Evolutionary conservation across 2,888 invertebrate species (phyloP).

Genomic region (Ectobius pallidus): DNA sequence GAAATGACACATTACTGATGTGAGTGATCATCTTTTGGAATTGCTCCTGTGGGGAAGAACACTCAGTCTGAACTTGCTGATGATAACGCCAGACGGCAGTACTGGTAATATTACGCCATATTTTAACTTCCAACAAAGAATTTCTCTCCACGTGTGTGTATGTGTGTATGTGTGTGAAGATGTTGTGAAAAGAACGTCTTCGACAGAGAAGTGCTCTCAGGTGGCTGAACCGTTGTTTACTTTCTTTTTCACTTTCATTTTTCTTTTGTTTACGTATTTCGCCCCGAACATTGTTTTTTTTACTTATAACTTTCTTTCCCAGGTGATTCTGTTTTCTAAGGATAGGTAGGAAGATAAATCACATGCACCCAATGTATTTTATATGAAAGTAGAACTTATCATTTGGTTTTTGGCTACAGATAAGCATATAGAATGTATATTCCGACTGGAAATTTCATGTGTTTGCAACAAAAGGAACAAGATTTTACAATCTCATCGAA

Average conservation of each 20-base stretch:
- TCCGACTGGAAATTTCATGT: too few species aligned
- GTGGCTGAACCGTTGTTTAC: neutral
- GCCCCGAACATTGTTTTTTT: neutral
- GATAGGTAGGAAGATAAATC: neutral
- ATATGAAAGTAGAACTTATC: too few species aligned
- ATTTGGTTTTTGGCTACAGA: too few species aligned
- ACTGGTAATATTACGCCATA: neutral
- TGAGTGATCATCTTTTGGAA: slow-evolving; percentile 14
- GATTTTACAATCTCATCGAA: too few species aligned
- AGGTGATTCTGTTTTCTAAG: neutral
- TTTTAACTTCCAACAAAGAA: slow-evolving; percentile 12
- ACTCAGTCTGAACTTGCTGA: neutral
- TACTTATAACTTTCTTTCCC: neutral
- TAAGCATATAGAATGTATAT: too few species aligned
- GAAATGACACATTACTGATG: slow-evolving; percentile 24
- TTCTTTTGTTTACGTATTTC: neutral
- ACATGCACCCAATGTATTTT: neutral
- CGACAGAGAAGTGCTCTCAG: slow-evolving; percentile 8
- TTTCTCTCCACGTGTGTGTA: neutral
- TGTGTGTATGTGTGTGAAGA: neutral
- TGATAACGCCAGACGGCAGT: neutral
- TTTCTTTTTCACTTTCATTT: neutral
- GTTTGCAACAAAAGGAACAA: too few species aligned
- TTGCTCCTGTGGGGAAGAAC: neutral
- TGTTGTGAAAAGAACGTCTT: neutral